Percentiles rank a stretch among this genome's conserved stretches.
Conservation (phyloP, 2,888 invertebrate genomes). For the Stegana nigrithorax region DNA sequence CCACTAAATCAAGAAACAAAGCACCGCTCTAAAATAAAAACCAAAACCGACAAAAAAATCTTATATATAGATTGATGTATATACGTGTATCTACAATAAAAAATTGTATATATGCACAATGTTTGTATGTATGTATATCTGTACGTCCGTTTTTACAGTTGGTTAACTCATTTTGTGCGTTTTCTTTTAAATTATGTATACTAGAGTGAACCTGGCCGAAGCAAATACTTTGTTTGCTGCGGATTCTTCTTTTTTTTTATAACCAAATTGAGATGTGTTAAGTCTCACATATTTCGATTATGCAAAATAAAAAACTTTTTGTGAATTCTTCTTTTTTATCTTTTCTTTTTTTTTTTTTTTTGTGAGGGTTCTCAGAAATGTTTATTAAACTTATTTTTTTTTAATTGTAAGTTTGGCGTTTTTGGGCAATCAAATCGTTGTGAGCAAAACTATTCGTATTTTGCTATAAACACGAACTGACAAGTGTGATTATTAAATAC, state of each 20-base stretch:
- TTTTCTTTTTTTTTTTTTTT: neutral
- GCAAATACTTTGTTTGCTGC: constrained; percentile 30
- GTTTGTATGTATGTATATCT: no score
- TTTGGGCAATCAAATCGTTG: no score
- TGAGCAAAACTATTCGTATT: neutral
- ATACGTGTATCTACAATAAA: constrained; percentile 47
- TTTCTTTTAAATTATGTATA: constrained; percentile 47
- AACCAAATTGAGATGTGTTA: constrained; percentile 56
- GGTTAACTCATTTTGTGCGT: constrained; percentile 3
- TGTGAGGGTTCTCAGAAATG: neutral
- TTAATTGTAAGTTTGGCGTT: no score
- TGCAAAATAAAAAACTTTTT: neutral
- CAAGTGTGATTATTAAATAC: no score
- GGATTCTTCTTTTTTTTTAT: constrained; percentile 26
- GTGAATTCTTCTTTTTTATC: neutral
- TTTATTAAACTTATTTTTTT: neutral
- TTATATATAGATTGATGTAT: constrained; percentile 47
- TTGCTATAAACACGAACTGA: neutral
- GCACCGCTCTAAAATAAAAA: no score
- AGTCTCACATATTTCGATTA: constrained; percentile 45
- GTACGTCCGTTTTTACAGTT: constrained; percentile 3
- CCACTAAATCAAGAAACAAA: constrained; percentile 49
- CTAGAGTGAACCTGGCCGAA: constrained; percentile 27
- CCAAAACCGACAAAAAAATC: no score
- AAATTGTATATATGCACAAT: constrained; percentile 18